Evolutionary conservation across 1,140 invertebrate species (phyloP).

Genomic region (Hypsibius dujardini): DNA sequence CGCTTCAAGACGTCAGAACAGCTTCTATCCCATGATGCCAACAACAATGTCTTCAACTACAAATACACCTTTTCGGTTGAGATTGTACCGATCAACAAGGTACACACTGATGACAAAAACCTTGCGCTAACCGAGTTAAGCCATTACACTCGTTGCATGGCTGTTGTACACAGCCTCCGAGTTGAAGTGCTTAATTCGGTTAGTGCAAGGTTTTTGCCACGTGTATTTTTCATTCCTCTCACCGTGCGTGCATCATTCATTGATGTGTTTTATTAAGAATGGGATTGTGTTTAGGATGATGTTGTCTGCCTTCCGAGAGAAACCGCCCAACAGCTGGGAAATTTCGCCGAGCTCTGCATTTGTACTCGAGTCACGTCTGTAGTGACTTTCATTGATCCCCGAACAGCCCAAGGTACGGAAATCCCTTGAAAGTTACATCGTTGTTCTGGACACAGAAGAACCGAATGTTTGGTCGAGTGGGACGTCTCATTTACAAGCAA

Average conservation of each 20-base stretch:
- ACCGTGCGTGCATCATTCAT: conserved; percentile 17
- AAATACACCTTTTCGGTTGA: conserved; percentile 68
- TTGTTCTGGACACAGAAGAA: too few relatives aligned
- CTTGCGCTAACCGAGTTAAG: background rate
- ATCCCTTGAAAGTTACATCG: too few relatives aligned
- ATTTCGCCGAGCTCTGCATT: conserved; percentile 73
- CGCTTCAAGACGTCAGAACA: conserved; percentile 76
- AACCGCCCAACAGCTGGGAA: conserved; percentile 69
- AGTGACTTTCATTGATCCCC: conserved; percentile 82
- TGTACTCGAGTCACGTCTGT: conserved; percentile 69
- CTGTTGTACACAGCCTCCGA: background rate
- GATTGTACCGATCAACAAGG: conserved; percentile 87
- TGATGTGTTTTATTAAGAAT: conserved; percentile 19
- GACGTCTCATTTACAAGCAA: background rate
- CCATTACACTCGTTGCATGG: background rate
- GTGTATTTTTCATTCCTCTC: background rate
- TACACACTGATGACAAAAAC: conserved; percentile 22
- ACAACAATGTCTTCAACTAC: conserved; percentile 91
- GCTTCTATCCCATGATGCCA: conserved; percentile 87
- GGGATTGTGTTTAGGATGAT: conserved; percentile 43
- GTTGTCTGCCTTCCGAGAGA: conserved; percentile 76
- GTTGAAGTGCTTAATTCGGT: background rate
- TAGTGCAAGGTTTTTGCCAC: background rate
- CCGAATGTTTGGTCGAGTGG: background rate
- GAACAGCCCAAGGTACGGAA: conserved; percentile 59